Percentiles rank a stretch among this genome's conserved stretches.
phyloP scores from a whole-genome alignment of 2,797 vertebrate genomes.

The Xiphorhynchus erythropygius region DNA sequence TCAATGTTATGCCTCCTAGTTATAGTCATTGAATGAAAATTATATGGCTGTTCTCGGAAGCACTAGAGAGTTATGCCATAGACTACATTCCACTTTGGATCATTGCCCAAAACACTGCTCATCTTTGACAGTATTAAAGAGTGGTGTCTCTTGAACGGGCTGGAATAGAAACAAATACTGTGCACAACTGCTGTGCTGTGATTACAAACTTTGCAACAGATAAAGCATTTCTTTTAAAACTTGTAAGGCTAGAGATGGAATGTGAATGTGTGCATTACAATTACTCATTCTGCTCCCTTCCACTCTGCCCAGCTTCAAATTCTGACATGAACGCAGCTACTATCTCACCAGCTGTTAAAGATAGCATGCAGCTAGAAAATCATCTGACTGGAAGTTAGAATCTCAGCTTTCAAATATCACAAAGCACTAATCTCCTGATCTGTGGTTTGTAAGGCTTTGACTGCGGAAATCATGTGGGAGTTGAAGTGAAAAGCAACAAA shows the following conservation, averaged over 20 bases:
- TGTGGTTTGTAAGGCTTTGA: neutral
- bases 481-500: neutral
- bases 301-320: neutral
- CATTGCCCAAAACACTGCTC: neutral
- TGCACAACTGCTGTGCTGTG: neutral
- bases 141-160: neutral
- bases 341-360: slow-evolving; percentile 7
- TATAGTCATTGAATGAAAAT: neutral
- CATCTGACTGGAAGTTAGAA: neutral
- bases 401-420: neutral
- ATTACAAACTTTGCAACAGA: neutral
- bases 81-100: neutral
- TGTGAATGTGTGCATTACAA: neutral
- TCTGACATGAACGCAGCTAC: neutral
- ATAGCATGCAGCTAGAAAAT: neutral
- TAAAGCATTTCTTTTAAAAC: neutral
- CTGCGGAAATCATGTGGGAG: neutral
- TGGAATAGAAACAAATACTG: neutral
- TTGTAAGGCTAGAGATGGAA: neutral
- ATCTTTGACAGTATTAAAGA: neutral
- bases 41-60: neutral
- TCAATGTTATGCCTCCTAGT: neutral
- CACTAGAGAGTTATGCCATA: neutral
- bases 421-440: neutral
- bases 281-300: neutral